These are phyloP conservation scores for Wiebesia pumilae DNA, from an alignment of 1,140 invertebrate species.

Conservation along the genomic window DNA sequence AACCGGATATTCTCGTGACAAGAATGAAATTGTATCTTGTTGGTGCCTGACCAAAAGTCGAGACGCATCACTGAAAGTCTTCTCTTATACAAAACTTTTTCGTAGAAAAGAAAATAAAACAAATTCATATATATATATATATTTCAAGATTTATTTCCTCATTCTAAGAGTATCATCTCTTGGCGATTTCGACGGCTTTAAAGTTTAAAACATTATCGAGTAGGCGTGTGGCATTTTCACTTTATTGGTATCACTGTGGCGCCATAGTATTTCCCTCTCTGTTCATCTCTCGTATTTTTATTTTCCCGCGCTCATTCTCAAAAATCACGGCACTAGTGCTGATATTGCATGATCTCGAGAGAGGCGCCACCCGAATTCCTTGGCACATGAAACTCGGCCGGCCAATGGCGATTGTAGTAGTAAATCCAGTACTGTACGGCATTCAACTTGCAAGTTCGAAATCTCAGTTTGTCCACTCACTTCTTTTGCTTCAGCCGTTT, in stretches of 20 bases:
- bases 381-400: constrained; percentile 32
- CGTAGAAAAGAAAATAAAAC: background rate
- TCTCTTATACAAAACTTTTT: background rate
- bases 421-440: constrained; percentile 11
- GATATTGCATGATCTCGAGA: background rate
- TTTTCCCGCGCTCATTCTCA: background rate
- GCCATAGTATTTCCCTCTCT: background rate
- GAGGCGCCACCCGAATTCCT: constrained; percentile 24
- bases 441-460: background rate
- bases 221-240: constrained; percentile 16
- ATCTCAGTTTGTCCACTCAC: constrained; percentile 9
- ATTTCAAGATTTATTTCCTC: background rate
- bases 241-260: constrained; percentile 25
- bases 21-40: background rate
- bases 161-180: background rate
- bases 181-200: background rate
- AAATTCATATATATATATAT: background rate
- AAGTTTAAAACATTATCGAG: background rate
- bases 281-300: background rate
- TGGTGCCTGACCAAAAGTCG: background rate
- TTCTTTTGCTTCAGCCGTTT: background rate
- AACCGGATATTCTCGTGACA: background rate
- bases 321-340: background rate
- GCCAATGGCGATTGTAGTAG: background rate
- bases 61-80: background rate